Evolutionary conservation across 64 coral and sea anemone species (phyloP).

Genomic region (Montipora cactus): DNA sequence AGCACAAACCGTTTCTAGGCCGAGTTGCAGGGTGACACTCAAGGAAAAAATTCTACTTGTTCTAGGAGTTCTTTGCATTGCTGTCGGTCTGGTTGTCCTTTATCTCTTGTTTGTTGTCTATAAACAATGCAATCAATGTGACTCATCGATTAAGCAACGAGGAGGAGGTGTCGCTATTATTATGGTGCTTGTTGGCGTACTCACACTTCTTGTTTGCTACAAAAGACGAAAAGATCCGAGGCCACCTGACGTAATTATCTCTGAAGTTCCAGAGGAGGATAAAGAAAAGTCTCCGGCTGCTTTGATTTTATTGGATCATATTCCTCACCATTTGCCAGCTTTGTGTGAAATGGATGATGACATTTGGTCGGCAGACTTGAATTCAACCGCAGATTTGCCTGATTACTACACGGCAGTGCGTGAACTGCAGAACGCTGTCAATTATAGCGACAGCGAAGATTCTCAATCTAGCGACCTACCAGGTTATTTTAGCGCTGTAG

Average conservation of each 20-base stretch:
- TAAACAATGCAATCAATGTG: too few species aligned
- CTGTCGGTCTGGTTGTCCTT: too few species aligned
- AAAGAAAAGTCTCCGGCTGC: constrained; percentile 1
- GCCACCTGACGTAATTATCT: background rate
- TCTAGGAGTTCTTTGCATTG: too few species aligned
- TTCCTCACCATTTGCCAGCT: background rate
- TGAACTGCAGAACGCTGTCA: background rate
- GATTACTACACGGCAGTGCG: background rate
- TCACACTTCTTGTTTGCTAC: background rate
- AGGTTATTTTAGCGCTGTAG: background rate
- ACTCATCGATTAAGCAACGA: too few species aligned
- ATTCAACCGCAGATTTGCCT: background rate
- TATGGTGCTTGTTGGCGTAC: background rate
- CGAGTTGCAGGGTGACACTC: too few species aligned
- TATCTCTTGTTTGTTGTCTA: too few species aligned
- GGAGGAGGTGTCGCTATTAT: background rate
- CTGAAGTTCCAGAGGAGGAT: background rate
- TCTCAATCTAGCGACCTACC: background rate
- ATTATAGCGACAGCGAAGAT: background rate
- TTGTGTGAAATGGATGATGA: background rate
- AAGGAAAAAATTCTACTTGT: too few species aligned
- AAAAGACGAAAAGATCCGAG: background rate
- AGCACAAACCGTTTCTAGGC: too few species aligned
- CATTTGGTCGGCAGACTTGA: background rate
- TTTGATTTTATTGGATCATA: background rate